A percentile compares a stretch with the other conserved stretches of the same genome.
Conservation (phyloP, 1,140 invertebrate genomes). For the Anagrus nilaparvatae region DNA sequence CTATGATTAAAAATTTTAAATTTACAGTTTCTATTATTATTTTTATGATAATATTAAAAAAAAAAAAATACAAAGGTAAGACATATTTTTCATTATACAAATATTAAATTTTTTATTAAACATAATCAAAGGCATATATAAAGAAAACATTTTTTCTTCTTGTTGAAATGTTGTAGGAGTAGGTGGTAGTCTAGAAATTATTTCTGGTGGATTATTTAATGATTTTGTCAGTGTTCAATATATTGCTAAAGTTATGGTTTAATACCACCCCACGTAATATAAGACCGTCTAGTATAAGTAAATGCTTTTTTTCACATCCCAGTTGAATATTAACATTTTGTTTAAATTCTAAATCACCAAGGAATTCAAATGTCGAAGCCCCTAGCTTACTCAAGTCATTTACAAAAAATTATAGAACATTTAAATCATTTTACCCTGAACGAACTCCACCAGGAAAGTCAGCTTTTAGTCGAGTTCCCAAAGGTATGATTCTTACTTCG, state of each 20-base stretch:
- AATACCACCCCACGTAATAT: conserved; percentile 89
- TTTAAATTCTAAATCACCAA: conserved; percentile 88
- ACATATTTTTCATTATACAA: too few relatives aligned
- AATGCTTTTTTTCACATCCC: conserved; percentile 67
- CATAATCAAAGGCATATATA: too few relatives aligned
- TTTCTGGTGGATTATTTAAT: conserved; percentile 42
- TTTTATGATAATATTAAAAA: too few relatives aligned
- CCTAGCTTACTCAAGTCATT: conserved; percentile 90
- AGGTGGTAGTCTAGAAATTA: conserved; percentile 42
- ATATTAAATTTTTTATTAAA: too few relatives aligned
- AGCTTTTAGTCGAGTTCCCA: conserved; percentile 84
- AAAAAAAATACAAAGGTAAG: too few relatives aligned
- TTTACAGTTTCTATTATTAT: too few relatives aligned
- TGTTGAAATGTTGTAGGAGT: conserved; percentile 15
- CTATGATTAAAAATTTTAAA: too few relatives aligned
- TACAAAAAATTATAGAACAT: conserved; percentile 92
- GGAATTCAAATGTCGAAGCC: conserved; percentile 83
- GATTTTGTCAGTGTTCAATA: conserved; percentile 76
- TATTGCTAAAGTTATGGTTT: conserved; percentile 86
- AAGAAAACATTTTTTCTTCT: conserved; percentile 27
- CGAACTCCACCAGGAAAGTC: conserved; percentile 89
- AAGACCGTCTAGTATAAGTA: conserved; percentile 89
- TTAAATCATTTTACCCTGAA: too few relatives aligned
- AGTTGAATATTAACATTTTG: conserved; percentile 89
- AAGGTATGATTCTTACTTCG: conserved; percentile 86